Base-by-base conservation (phyloP, 1,140 invertebrate species). In the Lepeophtheirus salmonis region DNA sequence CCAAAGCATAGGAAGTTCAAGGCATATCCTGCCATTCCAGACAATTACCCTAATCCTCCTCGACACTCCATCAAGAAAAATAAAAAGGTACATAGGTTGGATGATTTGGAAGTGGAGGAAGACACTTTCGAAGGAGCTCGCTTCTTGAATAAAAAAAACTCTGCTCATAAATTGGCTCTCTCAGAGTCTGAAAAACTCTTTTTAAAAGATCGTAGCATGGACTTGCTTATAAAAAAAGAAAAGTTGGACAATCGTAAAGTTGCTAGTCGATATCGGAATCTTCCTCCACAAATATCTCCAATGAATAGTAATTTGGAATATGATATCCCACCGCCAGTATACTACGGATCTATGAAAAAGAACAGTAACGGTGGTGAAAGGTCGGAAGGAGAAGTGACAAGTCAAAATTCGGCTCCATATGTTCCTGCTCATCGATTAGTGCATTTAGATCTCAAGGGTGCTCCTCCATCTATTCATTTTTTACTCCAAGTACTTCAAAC, bases 391-490 rank as follows among this genome's bases (percentile, higher is more conserved):
- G 30, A n/a, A 41, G 6, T 41, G 6, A 41, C 6, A 23, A 41
- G 4, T n/a, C 16, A 14, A 41, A 24, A 4, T 18, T 20, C 18
- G 52, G 16, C 23, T 17, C 3, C 16, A 16, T 57, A 57, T n/a
- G 25, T 57, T 48, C 55, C 57, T 60, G 13, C n/a, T 17, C 57
- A 50, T 14, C 57, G 30, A 21, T 22, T 60, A 13, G 49, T 60
- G n/a, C 89, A 94, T 70, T 71, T 95, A 1, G 89, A 94, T 73
- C 73, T 94, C 2, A 94, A 95, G 71, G 89, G 89, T n/a, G 86
- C 85, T 0, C 86, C 89, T 1, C 84, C 85, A 0, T 81, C 78
- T 63, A 66, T 86, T 0, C 67, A 68, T n/a, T 84, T 80, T 69
- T 77, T 86, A 26, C 78, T 79, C 65, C 76, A 82, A 57, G 63